Evolutionary conservation across 2,797 vertebrate species (phyloP), one percentile per base, ranked within the genome.

Genomic region (Leucoraja ocellata): DNA sequence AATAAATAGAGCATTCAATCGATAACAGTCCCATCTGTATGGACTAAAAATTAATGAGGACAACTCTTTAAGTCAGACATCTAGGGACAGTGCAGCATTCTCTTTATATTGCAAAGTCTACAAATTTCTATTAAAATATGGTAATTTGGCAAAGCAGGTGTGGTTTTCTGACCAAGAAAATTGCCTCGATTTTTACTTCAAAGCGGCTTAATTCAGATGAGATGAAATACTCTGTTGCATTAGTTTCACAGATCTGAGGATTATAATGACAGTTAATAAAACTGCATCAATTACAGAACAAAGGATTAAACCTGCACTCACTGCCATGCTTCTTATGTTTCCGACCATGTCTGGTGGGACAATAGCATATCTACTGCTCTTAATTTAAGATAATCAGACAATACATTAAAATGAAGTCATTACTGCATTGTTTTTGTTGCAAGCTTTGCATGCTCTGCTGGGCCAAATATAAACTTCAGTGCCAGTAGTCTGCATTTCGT

Each of bases 1-100:
- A 97, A 97, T 97, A 97, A 97, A 96, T 95, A 96, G 93, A 94
- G 94, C 94, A 94, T 93, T 94, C 94, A 94, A 95, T 96, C 96
- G 96, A 96, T 96, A 96, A 95, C 95, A 93, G 95, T 95, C 95
- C 94, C 79, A 92, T 92, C 90, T 92, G 90, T 92, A 92, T 76
- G 39, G 90, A 23, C 90, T 76, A 92, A 92, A 71, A 92, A 92
- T 54, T 92, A 92, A 92, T 76, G 90, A 92, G 90, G 90, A 76
- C 71, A 92, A 92, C 71, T 92, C 90, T 92, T 92, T 92, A 92
- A 58, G 28, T 23, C 90, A 92, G 76, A 92, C 90, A 92, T 92
- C 90, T 92, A 71, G 90, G 90, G 90, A 92, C 90, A 54, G 65
- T 76, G 71, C 90, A 92, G 90, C 90, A n/a, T 92, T 92, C 71